These are phyloP conservation scores for Pedionomus torquatus DNA, from an alignment of 2,113 vertebrate genomes.

Conservation along the genomic window DNA sequence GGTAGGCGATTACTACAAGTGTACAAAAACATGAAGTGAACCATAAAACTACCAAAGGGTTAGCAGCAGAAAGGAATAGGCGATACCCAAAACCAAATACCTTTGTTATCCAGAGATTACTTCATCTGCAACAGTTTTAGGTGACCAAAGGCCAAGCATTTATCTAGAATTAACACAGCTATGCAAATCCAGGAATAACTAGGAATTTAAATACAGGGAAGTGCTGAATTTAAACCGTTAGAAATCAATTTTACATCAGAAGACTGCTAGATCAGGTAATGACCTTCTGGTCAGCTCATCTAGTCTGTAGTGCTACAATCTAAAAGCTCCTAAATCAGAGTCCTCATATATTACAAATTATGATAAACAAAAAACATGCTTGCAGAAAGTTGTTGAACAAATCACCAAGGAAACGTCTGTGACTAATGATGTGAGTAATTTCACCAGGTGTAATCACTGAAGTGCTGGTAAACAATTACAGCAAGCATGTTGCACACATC, in stretches of 20 bases:
- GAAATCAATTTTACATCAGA: background rate
- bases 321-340: background rate
- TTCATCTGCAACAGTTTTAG: background rate
- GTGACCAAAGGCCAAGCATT: background rate
- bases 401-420: background rate
- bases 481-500: background rate
- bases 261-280: background rate
- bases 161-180: background rate
- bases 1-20: background rate
- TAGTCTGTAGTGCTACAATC: background rate
- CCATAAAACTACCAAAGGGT: background rate
- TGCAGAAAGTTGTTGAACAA: background rate
- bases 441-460: background rate
- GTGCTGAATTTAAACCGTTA: background rate
- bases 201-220: background rate
- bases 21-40: background rate
- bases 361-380: background rate
- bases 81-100: background rate
- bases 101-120: background rate
- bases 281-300: background rate
- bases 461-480: background rate
- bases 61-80: background rate
- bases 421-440: background rate
- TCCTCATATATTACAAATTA: background rate
- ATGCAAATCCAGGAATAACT: background rate